Evolutionary conservation across 2,113 vertebrate genomes (phyloP).

Genomic region (Thamnaconus septentrionalis): DNA sequence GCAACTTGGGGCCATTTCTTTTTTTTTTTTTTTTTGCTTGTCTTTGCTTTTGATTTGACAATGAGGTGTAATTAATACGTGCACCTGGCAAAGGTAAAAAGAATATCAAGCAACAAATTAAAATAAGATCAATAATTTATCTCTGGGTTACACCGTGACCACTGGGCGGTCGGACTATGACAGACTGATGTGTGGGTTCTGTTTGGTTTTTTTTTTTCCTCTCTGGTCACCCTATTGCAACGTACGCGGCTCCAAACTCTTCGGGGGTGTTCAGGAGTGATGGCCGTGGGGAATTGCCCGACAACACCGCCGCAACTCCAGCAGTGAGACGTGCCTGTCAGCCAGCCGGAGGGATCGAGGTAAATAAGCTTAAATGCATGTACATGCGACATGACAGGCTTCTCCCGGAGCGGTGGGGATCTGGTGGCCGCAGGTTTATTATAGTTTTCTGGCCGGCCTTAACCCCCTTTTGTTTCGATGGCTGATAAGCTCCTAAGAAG

Average conservation of each 20-base stretch:
- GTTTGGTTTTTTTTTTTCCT: slow-evolving; percentile 17
- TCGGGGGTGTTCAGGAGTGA: slow-evolving; percentile 14
- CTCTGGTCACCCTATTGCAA: background rate
- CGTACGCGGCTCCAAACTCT: background rate
- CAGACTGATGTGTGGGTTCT: slow-evolving; percentile 36
- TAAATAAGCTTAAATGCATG: slow-evolving; percentile 69
- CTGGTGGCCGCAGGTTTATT: slow-evolving; percentile 45
- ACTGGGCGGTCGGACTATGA: slow-evolving; percentile 12
- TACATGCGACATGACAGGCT: slow-evolving; percentile 57
- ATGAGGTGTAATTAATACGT: slow-evolving; percentile 21
- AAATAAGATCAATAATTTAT: slow-evolving; percentile 55
- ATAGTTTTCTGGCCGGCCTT: slow-evolving; percentile 27
- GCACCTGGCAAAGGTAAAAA: slow-evolving; percentile 1
- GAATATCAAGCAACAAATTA: slow-evolving; percentile 32
- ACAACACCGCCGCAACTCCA: slow-evolving; percentile 61
- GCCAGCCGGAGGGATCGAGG: slow-evolving; percentile 54
- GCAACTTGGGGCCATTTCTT: slow-evolving; percentile 8
- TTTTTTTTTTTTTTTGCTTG: slow-evolving; percentile 5
- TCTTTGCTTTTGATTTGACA: slow-evolving; percentile 25
- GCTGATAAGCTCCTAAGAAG: slow-evolving; percentile 26
- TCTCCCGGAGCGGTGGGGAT: slow-evolving; percentile 38
- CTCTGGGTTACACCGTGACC: slow-evolving; percentile 30
- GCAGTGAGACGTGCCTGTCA: slow-evolving; percentile 66
- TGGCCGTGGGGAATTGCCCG: slow-evolving; percentile 56
- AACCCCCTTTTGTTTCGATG: slow-evolving; percentile 27